These are phyloP conservation scores for Ciconia stormi DNA, from an alignment of 2,113 vertebrate genomes.

Conservation along the genomic window DNA sequence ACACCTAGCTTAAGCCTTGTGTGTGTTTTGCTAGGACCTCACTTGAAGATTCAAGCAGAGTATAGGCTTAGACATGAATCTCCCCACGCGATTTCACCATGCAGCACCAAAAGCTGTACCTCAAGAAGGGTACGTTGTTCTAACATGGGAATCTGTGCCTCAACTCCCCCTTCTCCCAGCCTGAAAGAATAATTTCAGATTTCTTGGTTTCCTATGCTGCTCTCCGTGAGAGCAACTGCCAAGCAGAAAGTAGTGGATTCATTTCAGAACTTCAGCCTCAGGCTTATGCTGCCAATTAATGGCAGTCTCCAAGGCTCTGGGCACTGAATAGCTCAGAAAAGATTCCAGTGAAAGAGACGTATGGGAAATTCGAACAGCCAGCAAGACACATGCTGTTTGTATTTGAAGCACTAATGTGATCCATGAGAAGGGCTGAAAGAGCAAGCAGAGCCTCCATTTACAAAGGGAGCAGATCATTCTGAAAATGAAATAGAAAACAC, in stretches of 20 bases:
- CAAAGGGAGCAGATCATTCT: background rate
- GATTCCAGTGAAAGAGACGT: background rate
- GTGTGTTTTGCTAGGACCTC: background rate
- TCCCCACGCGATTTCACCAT: background rate
- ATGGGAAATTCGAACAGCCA: background rate
- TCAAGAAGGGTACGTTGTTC: background rate
- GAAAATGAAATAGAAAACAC: background rate
- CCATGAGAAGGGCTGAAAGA: slow-evolving; percentile 5
- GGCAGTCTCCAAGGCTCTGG: background rate
- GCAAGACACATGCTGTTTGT: background rate
- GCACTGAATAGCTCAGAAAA: slow-evolving; percentile 1
- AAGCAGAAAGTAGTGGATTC: background rate
- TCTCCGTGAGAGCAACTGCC: background rate
- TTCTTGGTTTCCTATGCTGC: background rate
- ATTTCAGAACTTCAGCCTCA: background rate
- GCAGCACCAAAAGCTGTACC: background rate
- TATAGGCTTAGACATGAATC: background rate
- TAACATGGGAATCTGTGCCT: background rate
- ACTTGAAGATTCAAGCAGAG: background rate
- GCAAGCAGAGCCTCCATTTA: background rate
- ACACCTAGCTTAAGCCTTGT: background rate
- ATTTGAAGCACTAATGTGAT: background rate
- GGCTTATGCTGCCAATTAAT: background rate
- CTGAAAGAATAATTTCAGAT: background rate
- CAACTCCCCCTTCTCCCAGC: background rate